Evolutionary conservation across 2,888 invertebrate genomes (phyloP).

Genomic region (Eupithecia subumbrata): DNA sequence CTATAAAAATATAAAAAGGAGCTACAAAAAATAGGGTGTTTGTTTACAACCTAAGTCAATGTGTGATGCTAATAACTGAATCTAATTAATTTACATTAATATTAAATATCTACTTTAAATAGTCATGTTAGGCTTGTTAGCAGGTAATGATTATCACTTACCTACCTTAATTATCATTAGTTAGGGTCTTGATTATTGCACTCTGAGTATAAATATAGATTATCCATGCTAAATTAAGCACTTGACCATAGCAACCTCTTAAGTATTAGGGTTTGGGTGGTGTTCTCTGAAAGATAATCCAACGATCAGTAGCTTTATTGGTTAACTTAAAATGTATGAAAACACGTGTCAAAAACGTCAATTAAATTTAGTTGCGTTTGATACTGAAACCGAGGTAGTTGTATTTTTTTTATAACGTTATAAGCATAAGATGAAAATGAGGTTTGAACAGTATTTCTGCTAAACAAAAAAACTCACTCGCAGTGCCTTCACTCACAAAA

Average conservation of each 20-base stretch:
- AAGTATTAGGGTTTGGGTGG: background rate
- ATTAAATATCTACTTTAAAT: background rate
- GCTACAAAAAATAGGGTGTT: background rate
- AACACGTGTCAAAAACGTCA: background rate
- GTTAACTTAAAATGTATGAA: no score
- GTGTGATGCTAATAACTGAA: background rate
- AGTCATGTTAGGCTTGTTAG: slow-evolving; percentile 12
- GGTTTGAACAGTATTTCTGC: no score
- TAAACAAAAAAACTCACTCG: no score
- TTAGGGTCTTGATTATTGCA: background rate
- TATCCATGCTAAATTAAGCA: background rate
- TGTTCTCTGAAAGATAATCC: background rate
- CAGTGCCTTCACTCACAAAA: no score
- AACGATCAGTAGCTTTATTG: background rate
- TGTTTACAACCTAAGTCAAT: slow-evolving; percentile 2
- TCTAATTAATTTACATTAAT: background rate
- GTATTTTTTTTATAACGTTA: no score
- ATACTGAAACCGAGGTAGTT: no score
- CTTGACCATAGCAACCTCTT: background rate
- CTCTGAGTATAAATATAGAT: background rate
- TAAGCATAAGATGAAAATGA: no score
- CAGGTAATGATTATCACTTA: background rate
- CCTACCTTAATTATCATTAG: background rate
- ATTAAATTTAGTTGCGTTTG: no score
- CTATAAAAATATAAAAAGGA: background rate